Evolutionary conservation across 2,888 invertebrate species (phyloP).

Genomic region (Zele albiditarsus): DNA sequence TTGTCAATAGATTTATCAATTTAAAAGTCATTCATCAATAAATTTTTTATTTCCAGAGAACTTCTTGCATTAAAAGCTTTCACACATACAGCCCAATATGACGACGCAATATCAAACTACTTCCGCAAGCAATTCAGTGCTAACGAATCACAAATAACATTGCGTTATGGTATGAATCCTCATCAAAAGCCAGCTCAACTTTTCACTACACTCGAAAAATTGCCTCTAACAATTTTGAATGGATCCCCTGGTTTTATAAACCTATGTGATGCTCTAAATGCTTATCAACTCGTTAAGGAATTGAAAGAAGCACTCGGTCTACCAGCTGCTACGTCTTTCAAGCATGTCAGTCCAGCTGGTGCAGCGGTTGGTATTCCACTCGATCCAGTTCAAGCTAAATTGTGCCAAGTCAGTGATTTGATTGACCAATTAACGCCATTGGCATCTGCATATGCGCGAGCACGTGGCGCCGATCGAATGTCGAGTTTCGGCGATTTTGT

Average conservation of each 20-base stretch:
- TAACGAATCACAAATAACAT: slow-evolving; percentile 84
- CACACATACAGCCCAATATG: slow-evolving; percentile 96
- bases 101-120: slow-evolving; percentile 94
- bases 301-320: slow-evolving; percentile 84
- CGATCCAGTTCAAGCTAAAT: slow-evolving; percentile 82
- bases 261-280: slow-evolving; percentile 96
- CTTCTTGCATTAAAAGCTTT: slow-evolving; percentile 93
- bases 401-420: slow-evolving; percentile 95
- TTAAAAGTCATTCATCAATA: background rate
- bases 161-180: slow-evolving; percentile 98
- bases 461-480: slow-evolving; percentile 98
- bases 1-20: background rate
- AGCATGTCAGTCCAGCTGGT: slow-evolving; percentile 98
- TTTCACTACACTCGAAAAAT: slow-evolving; percentile 83
- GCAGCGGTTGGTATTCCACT: slow-evolving; percentile 93
- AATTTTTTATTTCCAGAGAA: slow-evolving; percentile 76
- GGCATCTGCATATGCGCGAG: slow-evolving; percentile 94
- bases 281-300: slow-evolving; percentile 96
- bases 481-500: slow-evolving; percentile 99
- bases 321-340: slow-evolving; percentile 97
- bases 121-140: slow-evolving; percentile 92
- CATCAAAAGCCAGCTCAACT: slow-evolving; percentile 97
- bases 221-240: slow-evolving; percentile 92
- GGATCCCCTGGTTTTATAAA: slow-evolving; percentile 98
- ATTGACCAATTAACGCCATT: slow-evolving; percentile 83